phyloP scores from a whole-genome alignment of 2,888 invertebrate species.

The Minunthozetes semirufus region DNA sequence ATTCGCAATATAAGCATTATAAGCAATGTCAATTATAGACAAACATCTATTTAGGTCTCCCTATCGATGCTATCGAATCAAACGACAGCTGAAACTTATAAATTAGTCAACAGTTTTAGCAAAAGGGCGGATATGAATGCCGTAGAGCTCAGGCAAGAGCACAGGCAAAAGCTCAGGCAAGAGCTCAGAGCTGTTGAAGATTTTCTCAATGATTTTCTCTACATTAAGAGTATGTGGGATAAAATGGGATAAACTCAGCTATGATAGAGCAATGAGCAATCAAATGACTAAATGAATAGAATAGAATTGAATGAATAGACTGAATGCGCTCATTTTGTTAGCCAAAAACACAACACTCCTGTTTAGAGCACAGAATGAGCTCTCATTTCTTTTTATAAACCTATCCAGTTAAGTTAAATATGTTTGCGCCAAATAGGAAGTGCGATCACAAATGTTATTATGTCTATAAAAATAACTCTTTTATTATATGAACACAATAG shows the following conservation, averaged over 20 bases:
- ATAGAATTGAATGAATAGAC: not conserved
- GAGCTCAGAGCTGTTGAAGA: not conserved
- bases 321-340: not conserved
- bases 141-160: not conserved
- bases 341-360: not conserved
- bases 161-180: not conserved
- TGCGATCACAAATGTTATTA: too few relatives aligned
- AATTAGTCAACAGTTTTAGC: not conserved
- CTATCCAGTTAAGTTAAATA: too few relatives aligned
- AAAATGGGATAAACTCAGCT: not conserved
- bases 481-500: too few relatives aligned
- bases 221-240: not conserved
- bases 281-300: not conserved
- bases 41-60: slow-evolving; percentile 19
- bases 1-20: not conserved
- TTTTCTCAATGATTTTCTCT: slow-evolving; percentile 4
- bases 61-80: not conserved
- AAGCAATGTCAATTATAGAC: slow-evolving; percentile 17
- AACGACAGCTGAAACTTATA: slow-evolving; percentile 1
- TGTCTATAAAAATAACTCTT: too few relatives aligned
- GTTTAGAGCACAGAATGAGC: too few relatives aligned
- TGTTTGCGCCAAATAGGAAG: too few relatives aligned
- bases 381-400: too few relatives aligned
- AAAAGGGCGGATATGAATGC: slow-evolving; percentile 13
- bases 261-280: not conserved